Percentiles rank a stretch among this genome's conserved stretches.
These are phyloP conservation scores for Chitala chitala DNA, from an alignment of 2,113 vertebrate species.

Conservation along the genomic window DNA sequence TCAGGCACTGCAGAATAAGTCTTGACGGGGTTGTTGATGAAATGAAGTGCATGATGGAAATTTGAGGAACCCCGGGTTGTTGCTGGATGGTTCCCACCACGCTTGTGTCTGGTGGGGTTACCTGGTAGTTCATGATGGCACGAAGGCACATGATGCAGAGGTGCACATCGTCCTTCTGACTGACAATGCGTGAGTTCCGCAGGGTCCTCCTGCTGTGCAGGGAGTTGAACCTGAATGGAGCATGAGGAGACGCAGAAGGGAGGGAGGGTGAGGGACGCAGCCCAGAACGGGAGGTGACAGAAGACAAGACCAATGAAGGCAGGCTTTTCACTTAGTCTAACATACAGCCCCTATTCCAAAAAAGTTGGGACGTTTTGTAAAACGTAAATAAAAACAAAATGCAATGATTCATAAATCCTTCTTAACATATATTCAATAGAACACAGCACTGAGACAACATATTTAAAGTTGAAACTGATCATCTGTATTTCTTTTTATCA, in stretches of 20 bases:
- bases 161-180: constrained; percentile 85
- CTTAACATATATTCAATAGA: no score
- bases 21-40: not conserved
- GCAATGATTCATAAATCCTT: no score
- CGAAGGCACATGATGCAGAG: constrained; percentile 96
- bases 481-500: no score
- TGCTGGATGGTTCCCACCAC: not conserved
- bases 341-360: not conserved
- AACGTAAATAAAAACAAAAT: no score
- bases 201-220: constrained; percentile 72
- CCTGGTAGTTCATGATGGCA: constrained; percentile 98
- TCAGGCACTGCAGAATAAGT: not conserved
- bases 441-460: no score
- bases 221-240: constrained; percentile 35
- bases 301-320: no score
- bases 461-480: no score
- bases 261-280: not conserved
- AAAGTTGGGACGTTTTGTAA: no score
- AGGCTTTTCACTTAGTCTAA: not conserved
- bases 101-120: constrained; percentile 43
- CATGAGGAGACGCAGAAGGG: not conserved
- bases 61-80: not conserved
- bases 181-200: constrained; percentile 68
- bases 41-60: not conserved
- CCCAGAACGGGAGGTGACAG: no score